phyloP scores from a whole-genome alignment of 2,113 vertebrate genomes.

The Aegypius monachus region DNA sequence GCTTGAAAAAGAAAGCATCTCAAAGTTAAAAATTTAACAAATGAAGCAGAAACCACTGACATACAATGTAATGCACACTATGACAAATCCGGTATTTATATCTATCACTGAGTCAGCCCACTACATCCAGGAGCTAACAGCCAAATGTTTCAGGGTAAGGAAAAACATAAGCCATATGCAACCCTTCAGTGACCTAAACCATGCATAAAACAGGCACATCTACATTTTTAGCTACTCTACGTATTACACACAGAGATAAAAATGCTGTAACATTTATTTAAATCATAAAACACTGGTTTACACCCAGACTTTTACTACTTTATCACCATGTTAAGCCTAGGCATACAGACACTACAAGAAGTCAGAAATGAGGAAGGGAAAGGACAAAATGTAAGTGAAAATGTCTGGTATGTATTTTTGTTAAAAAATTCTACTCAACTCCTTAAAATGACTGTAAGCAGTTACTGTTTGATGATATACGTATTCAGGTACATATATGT shows the following conservation, averaged over 20 bases:
- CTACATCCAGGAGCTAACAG: neutral
- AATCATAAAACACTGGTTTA: neutral
- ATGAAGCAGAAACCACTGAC: neutral
- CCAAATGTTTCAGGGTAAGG: neutral
- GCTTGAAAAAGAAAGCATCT: neutral
- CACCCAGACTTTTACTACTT: neutral
- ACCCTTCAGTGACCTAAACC: neutral
- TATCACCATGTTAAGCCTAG: neutral
- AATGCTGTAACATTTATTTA: neutral
- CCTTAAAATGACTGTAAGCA: neutral
- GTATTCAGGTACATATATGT: neutral
- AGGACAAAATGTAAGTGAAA: neutral
- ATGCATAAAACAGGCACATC: neutral
- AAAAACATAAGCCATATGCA: neutral
- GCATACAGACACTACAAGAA: neutral
- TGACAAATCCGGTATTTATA: neutral
- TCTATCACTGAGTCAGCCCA: neutral
- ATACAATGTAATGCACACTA: neutral
- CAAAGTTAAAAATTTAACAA: neutral
- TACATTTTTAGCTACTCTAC: neutral
- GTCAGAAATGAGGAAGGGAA: neutral
- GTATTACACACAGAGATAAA: neutral
- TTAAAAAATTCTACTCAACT: neutral
- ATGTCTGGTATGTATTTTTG: neutral
- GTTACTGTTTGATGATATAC: neutral